These are phyloP conservation scores for Pterostichus madidus DNA, from an alignment of 2,888 invertebrate genomes.

Conservation along the genomic window DNA sequence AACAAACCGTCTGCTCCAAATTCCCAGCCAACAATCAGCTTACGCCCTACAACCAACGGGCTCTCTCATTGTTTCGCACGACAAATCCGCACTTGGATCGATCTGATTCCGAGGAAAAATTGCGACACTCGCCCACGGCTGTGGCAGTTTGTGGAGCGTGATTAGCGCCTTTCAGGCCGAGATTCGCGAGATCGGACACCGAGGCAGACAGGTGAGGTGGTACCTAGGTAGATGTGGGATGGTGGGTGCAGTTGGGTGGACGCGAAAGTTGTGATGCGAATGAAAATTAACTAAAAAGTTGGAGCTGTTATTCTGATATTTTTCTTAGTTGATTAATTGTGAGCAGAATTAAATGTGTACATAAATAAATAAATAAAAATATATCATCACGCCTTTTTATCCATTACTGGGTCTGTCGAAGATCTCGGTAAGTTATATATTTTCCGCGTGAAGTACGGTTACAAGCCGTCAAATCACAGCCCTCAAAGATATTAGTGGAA, in stretches of 20 bases:
- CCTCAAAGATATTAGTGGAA: too few species aligned
- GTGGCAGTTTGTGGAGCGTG: neutral
- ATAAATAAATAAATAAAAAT: too few species aligned
- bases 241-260: conserved; percentile 36
- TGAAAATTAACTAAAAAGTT: neutral
- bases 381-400: too few species aligned
- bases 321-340: neutral
- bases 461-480: too few species aligned
- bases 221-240: neutral
- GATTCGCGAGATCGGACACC: neutral
- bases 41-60: conserved; percentile 5
- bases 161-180: neutral
- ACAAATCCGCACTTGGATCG: conserved; percentile 31
- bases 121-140: conserved; percentile 38
- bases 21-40: conserved; percentile 1
- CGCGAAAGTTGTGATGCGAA: neutral
- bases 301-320: neutral
- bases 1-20: conserved; percentile 15
- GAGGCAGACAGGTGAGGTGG: neutral
- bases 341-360: too few species aligned
- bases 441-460: too few species aligned
- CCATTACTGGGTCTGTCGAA: too few species aligned
- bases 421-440: too few species aligned
- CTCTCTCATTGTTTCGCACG: conserved; percentile 51
- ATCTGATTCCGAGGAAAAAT: conserved; percentile 51